Percentiles rank a stretch among this genome's conserved stretches.
These are phyloP conservation scores for Corythucha ciliata DNA, from an alignment of 2,888 invertebrate genomes.

Conservation along the genomic window DNA sequence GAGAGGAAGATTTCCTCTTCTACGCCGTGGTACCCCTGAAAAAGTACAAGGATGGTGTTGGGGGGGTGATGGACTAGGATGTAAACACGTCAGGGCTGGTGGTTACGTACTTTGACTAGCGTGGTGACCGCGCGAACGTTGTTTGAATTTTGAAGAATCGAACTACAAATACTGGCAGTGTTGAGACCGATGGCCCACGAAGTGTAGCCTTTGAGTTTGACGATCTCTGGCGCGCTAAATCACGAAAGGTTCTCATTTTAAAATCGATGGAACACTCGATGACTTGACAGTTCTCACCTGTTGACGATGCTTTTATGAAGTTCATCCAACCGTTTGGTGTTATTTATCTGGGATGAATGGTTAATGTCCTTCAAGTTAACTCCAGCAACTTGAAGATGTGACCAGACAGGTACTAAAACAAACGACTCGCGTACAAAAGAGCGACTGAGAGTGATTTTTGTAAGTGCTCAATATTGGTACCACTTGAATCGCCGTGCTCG, in stretches of 20 bases:
- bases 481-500: conserved; percentile 86
- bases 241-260: no score
- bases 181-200: conserved; percentile 85
- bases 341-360: conserved; percentile 44
- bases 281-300: no score
- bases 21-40: conserved; percentile 70
- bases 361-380: conserved; percentile 71
- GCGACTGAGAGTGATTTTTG: no score
- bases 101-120: conserved; percentile 63
- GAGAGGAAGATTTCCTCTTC: conserved; percentile 76
- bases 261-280: no score
- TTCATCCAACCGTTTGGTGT: conserved; percentile 68
- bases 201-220: conserved; percentile 80
- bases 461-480: no score
- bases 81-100: no score
- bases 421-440: no score
- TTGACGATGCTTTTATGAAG: conserved; percentile 73
- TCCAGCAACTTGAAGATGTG: conserved; percentile 85
- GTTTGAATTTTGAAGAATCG: conserved; percentile 59
- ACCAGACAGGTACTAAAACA: conserved; percentile 44
- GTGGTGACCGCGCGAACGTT: conserved; percentile 73
- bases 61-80: no score
- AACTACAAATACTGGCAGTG: conserved; percentile 56
- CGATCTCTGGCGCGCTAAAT: conserved; percentile 74
- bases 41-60: no score